Conservation (phyloP, 2,113 vertebrate genomes). For the Channa maculata region DNA sequence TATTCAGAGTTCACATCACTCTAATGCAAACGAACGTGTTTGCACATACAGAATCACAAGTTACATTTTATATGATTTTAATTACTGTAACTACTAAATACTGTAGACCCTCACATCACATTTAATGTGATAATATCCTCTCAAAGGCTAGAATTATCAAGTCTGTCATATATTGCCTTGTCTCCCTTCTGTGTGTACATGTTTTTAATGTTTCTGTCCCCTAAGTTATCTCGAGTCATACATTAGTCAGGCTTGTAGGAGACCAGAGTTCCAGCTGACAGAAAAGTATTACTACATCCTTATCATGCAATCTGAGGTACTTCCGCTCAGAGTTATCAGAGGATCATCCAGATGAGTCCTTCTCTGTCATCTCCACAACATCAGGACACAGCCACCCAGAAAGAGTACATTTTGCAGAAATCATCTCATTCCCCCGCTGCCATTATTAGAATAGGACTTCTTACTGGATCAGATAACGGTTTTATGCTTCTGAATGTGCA, state of each 20-base stretch:
- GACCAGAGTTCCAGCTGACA: neutral
- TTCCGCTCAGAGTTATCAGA: conserved; percentile 29
- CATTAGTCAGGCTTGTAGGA: conserved; percentile 22
- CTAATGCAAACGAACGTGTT: too few relatives aligned
- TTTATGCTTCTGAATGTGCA: conserved; percentile 18
- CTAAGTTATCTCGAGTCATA: conserved; percentile 5
- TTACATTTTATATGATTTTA: too few relatives aligned
- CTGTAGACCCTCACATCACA: too few relatives aligned
- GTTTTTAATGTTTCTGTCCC: neutral
- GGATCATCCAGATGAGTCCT: conserved; percentile 45
- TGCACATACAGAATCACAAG: too few relatives aligned
- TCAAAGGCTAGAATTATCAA: neutral
- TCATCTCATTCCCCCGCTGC: conserved; percentile 57
- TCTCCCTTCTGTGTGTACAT: neutral
- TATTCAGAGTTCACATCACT: too few relatives aligned
- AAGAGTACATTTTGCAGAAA: conserved; percentile 62
- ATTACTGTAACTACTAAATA: too few relatives aligned
- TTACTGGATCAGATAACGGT: conserved; percentile 16
- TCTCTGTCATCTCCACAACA: conserved; percentile 50
- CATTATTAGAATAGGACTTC: conserved; percentile 40
- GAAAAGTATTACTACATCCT: conserved; percentile 12
- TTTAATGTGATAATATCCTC: too few relatives aligned
- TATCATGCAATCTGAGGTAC: conserved; percentile 66
- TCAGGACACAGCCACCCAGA: conserved; percentile 34
- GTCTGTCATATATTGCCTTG: neutral